Percentiles rank a stretch among this genome's conserved stretches.
Evolutionary conservation across 2,888 invertebrate genomes (phyloP).

Genomic region (Rhopalosiphum nymphaeae): DNA sequence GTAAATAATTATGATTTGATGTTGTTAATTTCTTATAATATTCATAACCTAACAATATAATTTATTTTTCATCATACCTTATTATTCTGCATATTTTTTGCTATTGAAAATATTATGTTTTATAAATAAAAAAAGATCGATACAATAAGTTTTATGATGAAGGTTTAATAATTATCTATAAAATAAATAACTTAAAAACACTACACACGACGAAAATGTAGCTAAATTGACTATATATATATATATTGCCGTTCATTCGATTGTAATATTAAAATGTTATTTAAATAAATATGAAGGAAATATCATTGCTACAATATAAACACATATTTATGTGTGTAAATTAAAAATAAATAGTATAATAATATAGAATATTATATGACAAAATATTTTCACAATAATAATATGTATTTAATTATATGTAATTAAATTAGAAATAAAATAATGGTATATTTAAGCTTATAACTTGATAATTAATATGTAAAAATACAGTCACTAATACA

Average conservation of each 20-base stretch:
- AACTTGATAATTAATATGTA: not conserved
- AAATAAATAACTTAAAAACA: not conserved
- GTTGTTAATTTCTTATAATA: not conserved
- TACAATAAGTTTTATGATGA: not conserved
- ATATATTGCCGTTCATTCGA: not conserved
- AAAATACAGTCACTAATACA: not conserved
- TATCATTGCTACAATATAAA: not conserved
- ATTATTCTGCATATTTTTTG: not conserved
- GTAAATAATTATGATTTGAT: not conserved
- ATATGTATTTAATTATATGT: not conserved
- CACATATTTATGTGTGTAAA: not conserved
- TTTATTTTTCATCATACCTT: not conserved
- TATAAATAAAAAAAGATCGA: not conserved
- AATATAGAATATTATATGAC: no score
- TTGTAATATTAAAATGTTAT: not conserved
- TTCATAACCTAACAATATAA: not conserved
- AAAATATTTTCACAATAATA: not conserved
- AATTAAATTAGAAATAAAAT: not conserved
- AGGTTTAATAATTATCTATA: not conserved
- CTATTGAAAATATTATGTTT: not conserved
- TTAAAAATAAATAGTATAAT: not conserved
- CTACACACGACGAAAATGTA: not conserved
- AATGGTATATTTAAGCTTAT: not conserved
- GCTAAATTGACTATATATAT: constrained; percentile 34
- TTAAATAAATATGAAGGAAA: not conserved